Evolutionary conservation across 2,797 vertebrate genomes (phyloP).

Genomic region (Cynodonichthys magdalenae): DNA sequence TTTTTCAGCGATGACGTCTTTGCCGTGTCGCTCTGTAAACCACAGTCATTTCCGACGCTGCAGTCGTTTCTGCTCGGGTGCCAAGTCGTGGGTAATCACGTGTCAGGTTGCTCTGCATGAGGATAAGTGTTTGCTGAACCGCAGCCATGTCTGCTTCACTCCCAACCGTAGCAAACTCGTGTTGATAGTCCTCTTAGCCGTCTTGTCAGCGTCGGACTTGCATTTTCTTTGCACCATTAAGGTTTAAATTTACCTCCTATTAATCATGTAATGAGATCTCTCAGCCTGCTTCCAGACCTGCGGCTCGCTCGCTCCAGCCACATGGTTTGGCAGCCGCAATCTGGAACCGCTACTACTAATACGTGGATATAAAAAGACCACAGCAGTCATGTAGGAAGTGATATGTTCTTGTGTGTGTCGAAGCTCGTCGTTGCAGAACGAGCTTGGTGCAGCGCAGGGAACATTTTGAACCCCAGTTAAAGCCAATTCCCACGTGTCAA

Average conservation of each 20-base stretch:
- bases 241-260: constrained; percentile 63
- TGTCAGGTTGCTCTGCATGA: constrained; percentile 50
- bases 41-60: constrained; percentile 44
- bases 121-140: constrained; percentile 47
- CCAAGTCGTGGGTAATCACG: constrained; percentile 51
- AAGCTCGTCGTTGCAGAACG: constrained; percentile 31
- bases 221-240: constrained; percentile 43
- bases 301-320: constrained; percentile 38
- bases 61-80: constrained; percentile 44
- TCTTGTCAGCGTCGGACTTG: constrained; percentile 40
- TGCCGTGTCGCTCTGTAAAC: constrained; percentile 31
- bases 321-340: constrained; percentile 36
- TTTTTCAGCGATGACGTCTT: constrained; percentile 39
- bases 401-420: constrained; percentile 45
- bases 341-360: constrained; percentile 54
- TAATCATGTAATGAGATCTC: constrained; percentile 56
- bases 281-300: constrained; percentile 38
- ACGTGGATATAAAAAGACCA: constrained; percentile 57
- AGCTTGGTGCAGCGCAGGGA: constrained; percentile 28
- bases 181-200: constrained; percentile 29
- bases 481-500: constrained; percentile 69
- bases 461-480: constrained; percentile 72
- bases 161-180: constrained; percentile 26
- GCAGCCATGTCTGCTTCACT: constrained; percentile 40
- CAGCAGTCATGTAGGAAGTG: constrained; percentile 42